Evolutionary conservation across 2,888 invertebrate species (phyloP), one percentile per base, ranked within the genome.

Genomic region (Calephelis perditalis): DNA sequence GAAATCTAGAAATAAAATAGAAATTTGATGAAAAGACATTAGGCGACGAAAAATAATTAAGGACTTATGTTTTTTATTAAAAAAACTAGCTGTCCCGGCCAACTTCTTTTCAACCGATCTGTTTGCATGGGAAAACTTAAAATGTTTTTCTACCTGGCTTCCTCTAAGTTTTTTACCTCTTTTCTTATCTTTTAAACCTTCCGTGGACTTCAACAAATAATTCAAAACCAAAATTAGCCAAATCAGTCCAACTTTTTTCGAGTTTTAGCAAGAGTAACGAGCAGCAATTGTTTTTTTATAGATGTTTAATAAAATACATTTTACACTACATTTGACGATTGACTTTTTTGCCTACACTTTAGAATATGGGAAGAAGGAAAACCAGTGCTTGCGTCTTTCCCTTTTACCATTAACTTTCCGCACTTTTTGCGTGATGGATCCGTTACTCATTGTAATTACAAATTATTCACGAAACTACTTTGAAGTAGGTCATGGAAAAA

Each of bases 381-480:
- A 59, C 79, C 78, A 65, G 65, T 73, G 40, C 65, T 74, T 2
- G 62, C 66, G 57, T 55, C 59, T 58, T 56, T 73, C 15, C 61
- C 64, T 59, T 12, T 59, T 7, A 56, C 65, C n/a, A 63, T 71
- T 15, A 60, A 65, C n/a, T 59, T 49, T 57, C 55, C 79, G 7
- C 75, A 80, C 65, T 77, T 79, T 58, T 37, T 77, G 5, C 78
- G 74, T 62, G 80, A 82, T 66, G 74, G 78, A 5, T 78, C 82
- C 5, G 65, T 67, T 35, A 69, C 69, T 10, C 67, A 71, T 59
- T 71, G 69, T 49, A 54, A 66, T n/a, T 67, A 82, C 62, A 78
- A 79, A 69, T 7, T 40, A 7, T 40, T 40, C 40, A 40, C 7
- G 45, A 10, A 45, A 45, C 11, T 45, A 45, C 11, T n/a, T 11